Evolutionary conservation across 2,113 vertebrate species (phyloP), one percentile per base, ranked within the genome.

Genomic region (Xyrauchen texanus): DNA sequence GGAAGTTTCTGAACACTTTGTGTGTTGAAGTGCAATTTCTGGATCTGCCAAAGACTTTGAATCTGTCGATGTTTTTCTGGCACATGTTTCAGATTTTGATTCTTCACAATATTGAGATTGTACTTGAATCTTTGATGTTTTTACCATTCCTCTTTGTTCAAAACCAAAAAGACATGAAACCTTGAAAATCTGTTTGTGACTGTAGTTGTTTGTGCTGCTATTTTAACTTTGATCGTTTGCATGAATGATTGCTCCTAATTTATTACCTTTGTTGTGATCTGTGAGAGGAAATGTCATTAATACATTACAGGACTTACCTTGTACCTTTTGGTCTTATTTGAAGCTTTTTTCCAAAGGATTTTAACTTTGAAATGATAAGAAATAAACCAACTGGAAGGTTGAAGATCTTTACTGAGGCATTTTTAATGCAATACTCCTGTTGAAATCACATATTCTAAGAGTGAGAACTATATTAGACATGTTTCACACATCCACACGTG

Each of bases 11-110:
- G 11, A 21, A 58, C 16, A 57, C 45, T 60, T 13, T 63, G 51
- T 12, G 61, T 15, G 12, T 52, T 65, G 6, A 76, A 80, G 82
- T 77, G 78, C 57, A 77, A 78, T 78, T 74, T 80, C 13, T 77
- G 47, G 8, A 68, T 15, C 57, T 82, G 75, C 75, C 75, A 78
- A 78, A 73, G 47, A 47, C 8, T 4, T 7, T 11, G 6, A 57
- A 2, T 15, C 34, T 12, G 53, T 5, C 10, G 52, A 53, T 42
- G 11, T 62, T 9, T 8, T 58, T 11, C 10, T 53, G 51, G 51
- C 51, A 53, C 51, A 53, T 53, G 4, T 0, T 7, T 53, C 67
- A 68, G 15, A 49, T 10, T 12, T 21, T 12, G 42, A 16, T 7
- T 68, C 67, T 68, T 34, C 51, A n/a, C 52, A 44, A 6, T 70